Evolutionary conservation across 2,888 invertebrate species (phyloP).

Genomic region (Endotricha flammealis): DNA sequence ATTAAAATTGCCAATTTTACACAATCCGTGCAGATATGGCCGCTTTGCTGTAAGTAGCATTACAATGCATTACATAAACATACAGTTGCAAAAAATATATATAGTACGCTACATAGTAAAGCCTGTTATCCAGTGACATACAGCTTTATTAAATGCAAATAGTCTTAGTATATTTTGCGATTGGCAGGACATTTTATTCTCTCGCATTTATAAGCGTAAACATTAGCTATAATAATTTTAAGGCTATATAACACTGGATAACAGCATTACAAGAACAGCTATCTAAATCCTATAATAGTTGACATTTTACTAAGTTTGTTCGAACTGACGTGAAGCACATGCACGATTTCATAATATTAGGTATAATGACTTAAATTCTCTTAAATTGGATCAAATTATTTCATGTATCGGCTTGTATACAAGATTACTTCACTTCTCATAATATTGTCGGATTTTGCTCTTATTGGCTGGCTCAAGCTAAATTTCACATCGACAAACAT

Average conservation of each 20-base stretch:
- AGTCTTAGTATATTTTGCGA: background rate
- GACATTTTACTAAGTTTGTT: background rate
- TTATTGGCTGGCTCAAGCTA: too few species aligned
- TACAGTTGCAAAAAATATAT: constrained; percentile 67
- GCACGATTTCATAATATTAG: too few species aligned
- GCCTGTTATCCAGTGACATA: constrained; percentile 7
- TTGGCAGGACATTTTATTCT: background rate
- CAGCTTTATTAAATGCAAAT: background rate
- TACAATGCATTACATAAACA: constrained; percentile 47
- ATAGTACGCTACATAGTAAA: constrained; percentile 24
- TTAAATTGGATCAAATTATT: too few species aligned
- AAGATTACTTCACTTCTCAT: too few species aligned
- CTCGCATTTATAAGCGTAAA: background rate
- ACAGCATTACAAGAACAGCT: background rate
- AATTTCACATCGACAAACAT: too few species aligned
- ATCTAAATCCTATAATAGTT: constrained; percentile 1
- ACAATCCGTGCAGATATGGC: constrained; percentile 58
- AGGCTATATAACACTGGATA: background rate
- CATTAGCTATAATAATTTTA: background rate
- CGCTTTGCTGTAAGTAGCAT: constrained; percentile 49
- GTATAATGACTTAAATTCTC: too few species aligned
- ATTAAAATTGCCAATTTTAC: constrained; percentile 8
- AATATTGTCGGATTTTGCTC: too few species aligned
- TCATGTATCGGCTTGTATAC: too few species aligned
- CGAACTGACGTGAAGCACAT: too few species aligned